A percentile compares a stretch with the other conserved stretches of the same genome.
phyloP scores from a whole-genome alignment of 2,113 vertebrate genomes.

The Cinclus cinclus region DNA sequence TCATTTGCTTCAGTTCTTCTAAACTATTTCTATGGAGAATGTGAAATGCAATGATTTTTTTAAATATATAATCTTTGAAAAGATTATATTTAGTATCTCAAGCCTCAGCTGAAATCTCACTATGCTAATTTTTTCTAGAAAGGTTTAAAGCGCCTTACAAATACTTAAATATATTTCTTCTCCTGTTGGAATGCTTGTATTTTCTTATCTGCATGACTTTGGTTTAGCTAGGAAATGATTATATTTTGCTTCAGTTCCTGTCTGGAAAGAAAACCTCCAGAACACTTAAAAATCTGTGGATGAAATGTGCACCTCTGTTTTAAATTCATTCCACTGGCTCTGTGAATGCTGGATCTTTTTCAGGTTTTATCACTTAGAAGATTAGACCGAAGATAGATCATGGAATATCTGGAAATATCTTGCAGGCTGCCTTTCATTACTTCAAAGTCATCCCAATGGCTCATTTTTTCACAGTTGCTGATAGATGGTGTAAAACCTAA shows the following conservation, averaged over 20 bases:
- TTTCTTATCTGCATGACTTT: neutral
- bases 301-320: neutral
- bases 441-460: neutral
- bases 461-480: neutral
- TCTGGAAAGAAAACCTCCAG: neutral
- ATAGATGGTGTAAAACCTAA: neutral
- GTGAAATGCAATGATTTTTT: neutral
- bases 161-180: neutral
- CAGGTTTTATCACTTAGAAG: neutral
- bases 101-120: neutral
- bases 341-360: neutral
- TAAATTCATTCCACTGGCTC: neutral
- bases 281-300: neutral
- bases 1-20: neutral
- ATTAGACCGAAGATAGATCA: neutral
- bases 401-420: neutral
- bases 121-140: neutral
- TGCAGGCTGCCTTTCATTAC: neutral
- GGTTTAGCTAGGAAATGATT: neutral
- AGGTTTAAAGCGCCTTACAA: neutral
- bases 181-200: neutral
- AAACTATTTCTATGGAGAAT: neutral
- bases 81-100: neutral
- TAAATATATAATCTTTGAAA: neutral
- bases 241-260: neutral